A percentile compares a stretch with the other conserved stretches of the same genome.
Conservation (phyloP, 2,797 vertebrate species). For the Distichodus sexfasciatus region DNA sequence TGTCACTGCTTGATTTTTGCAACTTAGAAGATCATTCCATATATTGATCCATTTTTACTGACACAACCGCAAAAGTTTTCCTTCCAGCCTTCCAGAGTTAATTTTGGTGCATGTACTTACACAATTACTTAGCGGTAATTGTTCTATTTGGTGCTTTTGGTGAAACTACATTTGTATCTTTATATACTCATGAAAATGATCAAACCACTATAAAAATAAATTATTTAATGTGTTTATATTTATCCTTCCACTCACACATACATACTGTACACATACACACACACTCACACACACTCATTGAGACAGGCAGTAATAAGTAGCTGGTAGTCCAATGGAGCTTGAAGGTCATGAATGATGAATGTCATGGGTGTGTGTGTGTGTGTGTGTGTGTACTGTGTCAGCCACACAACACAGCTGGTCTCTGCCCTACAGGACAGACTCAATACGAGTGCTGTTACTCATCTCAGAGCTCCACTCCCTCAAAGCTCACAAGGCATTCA, state of each 20-base stretch:
- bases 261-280: neutral
- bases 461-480: slow-evolving; percentile 25
- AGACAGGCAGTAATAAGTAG: slow-evolving; percentile 68
- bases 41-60: neutral
- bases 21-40: too few species aligned
- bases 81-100: neutral
- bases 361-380: slow-evolving; percentile 28
- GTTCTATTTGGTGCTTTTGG: too few species aligned
- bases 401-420: slow-evolving; percentile 67
- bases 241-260: neutral
- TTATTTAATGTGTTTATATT: neutral
- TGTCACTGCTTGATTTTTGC: neutral
- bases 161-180: too few species aligned
- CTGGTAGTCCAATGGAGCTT: slow-evolving; percentile 58
- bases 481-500: slow-evolving; percentile 57
- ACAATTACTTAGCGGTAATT: too few species aligned
- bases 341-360: slow-evolving; percentile 68
- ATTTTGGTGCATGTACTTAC: neutral
- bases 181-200: too few species aligned
- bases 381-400: slow-evolving; percentile 30
- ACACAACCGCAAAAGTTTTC: neutral
- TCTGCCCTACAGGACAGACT: slow-evolving; percentile 42
- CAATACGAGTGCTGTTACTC: slow-evolving; percentile 25
- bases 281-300: slow-evolving; percentile 13
- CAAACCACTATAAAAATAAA: too few species aligned